Conservation (phyloP, 2,113 vertebrate genomes). For the Mobula hypostoma region DNA sequence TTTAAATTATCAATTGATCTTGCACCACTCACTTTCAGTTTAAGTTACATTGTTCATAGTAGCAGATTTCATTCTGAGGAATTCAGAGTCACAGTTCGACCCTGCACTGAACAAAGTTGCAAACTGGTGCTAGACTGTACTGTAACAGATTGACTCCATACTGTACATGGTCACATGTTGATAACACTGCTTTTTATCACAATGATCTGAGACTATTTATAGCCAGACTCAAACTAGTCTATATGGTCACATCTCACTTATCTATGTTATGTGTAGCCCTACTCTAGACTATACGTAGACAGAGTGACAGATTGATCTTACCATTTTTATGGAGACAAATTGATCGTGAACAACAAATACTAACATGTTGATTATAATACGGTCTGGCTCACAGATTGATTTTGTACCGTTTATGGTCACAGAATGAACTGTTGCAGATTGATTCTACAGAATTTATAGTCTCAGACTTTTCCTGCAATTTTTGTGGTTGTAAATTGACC, state of each 20-base stretch:
- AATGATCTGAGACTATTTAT: neutral
- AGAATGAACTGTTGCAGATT: no score
- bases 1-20: neutral
- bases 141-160: neutral
- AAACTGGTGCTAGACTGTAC: neutral
- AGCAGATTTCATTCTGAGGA: no score
- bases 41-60: no score
- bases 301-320: no score
- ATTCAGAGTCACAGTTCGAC: neutral
- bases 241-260: neutral
- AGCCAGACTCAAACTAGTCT: neutral
- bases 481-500: no score
- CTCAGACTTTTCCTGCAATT: no score
- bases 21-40: neutral
- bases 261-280: neutral
- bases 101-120: neutral
- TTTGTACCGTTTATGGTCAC: no score
- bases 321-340: no score
- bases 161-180: neutral
- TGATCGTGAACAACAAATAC: no score
- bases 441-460: no score
- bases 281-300: neutral
- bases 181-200: neutral
- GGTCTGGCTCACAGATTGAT: no score
- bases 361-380: no score